Base-by-base conservation (phyloP, 2,888 invertebrate species). In the Timema podura region DNA sequence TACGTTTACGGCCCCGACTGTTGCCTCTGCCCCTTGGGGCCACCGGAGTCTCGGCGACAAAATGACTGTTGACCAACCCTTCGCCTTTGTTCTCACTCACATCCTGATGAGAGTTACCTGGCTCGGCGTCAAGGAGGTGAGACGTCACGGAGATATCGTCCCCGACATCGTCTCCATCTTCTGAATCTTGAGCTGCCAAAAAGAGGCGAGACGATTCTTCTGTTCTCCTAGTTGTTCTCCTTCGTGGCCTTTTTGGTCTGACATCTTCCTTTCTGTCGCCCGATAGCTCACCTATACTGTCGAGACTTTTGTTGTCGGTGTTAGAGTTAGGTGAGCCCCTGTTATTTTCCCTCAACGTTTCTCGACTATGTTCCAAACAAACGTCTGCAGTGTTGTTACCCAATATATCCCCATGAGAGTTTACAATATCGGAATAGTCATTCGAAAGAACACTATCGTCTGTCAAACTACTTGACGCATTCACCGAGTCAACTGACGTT, bases 1-100 rank as follows among this genome's bases (percentile, higher is more conserved):
- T 76, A 54, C 76, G 72, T 73, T 78, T 77, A 6, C 77, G 75
- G 6, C 76, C 76, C 61, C 76, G 69, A 49, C 61, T 45, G 10
- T 10, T 45, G 45, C 61, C 61, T 45, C 61, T 61, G 6, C 61
- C 61, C 9, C 61, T 61, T 13, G 44, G 44, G 6, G 10, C 61
- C 30, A 30, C 30, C 30, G 30, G 30, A 30, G 30, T 30, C 30
- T 30, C 30, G 30, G 30, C 3, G 30, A 30, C 30, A 30, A 30
- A 30, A 30, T 30, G 30, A 30, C 30, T 30, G 30, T 30, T 30
- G 30, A 30, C 30, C 30, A 30, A 30, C 30, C 30, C 30, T 30
- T 30, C 30, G 3, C 30, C 30, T 30, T 30, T 30, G 30, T 30
- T 30, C 30, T 30, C 30, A 30, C 30, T 30, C 30, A 30, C 30